Conservation (phyloP, 1,140 invertebrate species). For the Penaeus japonicus region DNA sequence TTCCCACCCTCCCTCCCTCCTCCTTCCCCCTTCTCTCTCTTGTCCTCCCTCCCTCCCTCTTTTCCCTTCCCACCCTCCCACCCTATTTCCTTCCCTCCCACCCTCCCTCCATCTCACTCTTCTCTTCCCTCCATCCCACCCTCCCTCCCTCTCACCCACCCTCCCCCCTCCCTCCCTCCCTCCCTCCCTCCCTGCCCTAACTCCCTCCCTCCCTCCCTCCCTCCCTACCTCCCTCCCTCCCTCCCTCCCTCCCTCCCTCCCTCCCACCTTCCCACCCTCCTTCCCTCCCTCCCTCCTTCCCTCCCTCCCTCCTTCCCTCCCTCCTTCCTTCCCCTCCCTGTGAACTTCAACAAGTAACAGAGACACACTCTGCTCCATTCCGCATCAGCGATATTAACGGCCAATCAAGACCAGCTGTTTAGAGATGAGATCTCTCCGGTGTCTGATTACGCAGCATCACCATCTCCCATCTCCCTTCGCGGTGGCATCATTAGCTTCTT, state of each 20-base stretch:
- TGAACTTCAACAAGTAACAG: too few relatives aligned
- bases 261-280: background rate
- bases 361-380: too few relatives aligned
- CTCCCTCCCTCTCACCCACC: background rate
- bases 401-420: too few relatives aligned
- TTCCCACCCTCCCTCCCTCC: background rate
- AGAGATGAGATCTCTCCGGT: too few relatives aligned
- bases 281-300: background rate
- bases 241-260: background rate
- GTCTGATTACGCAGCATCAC: too few relatives aligned
- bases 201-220: too few relatives aligned
- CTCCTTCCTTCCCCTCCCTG: background rate
- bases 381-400: too few relatives aligned
- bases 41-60: background rate
- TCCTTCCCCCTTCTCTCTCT: background rate
- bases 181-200: background rate
- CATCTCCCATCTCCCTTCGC: too few relatives aligned
- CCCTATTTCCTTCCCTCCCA: background rate
- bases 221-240: too few relatives aligned
- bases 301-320: background rate
- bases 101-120: background rate
- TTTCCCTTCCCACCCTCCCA: background rate
- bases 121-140: background rate
- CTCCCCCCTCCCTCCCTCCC: background rate
- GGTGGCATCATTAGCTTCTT: too few relatives aligned